A percentile compares a stretch with the other conserved stretches of the same genome.
Evolutionary conservation across 2,888 invertebrate genomes (phyloP).

Genomic region (Pyrgus malvae): DNA sequence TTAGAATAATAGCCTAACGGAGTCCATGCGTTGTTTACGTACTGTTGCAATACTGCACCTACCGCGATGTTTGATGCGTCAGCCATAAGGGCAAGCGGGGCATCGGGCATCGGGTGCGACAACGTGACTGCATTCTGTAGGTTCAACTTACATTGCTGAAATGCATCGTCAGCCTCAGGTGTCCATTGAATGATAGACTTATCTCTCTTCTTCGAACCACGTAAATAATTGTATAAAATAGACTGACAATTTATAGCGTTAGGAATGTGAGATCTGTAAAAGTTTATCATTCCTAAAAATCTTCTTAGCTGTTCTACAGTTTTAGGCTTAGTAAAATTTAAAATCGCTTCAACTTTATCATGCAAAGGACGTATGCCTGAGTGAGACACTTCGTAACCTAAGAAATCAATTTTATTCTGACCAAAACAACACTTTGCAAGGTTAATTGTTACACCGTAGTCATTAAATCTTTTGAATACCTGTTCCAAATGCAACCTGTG

Average conservation of each 20-base stretch:
- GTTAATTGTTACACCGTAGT: not conserved
- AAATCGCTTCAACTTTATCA: not conserved
- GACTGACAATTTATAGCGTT: not conserved
- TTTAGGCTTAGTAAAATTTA: not conserved
- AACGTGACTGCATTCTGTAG: not conserved
- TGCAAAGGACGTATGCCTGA: not conserved
- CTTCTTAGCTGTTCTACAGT: not conserved
- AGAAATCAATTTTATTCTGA: not conserved
- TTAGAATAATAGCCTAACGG: not conserved
- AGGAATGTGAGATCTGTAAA: not conserved
- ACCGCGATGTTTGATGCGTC: not conserved
- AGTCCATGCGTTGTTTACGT: not conserved
- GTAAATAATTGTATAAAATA: not conserved
- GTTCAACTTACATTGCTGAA: not conserved
- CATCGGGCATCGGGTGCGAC: not conserved
- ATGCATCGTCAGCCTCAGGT: not conserved
- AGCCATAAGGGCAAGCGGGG: not conserved
- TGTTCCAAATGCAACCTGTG: not conserved
- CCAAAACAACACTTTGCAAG: not conserved
- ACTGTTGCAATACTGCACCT: not conserved
- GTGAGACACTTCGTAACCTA: not conserved
- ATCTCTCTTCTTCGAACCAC: not conserved
- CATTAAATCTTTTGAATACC: not conserved
- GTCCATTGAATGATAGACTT: not conserved
- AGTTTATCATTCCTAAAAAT: not conserved